phyloP scores from a whole-genome alignment of 1,140 invertebrate species.

The Drosophila grimshawi region DNA sequence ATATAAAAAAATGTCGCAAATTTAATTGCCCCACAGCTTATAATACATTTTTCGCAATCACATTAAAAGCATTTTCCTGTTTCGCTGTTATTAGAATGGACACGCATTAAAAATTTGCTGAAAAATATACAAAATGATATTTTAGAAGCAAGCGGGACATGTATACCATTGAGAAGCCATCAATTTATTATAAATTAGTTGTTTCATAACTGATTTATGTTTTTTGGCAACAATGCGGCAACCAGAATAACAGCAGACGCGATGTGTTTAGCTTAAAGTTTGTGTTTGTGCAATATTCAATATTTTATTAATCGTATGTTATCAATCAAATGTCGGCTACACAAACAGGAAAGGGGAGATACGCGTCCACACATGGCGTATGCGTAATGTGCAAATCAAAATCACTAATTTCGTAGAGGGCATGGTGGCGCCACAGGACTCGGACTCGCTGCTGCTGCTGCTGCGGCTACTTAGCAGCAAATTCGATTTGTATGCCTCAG shows the following conservation, averaged over 20 bases:
- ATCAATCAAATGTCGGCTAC: constrained; percentile 76
- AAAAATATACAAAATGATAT: constrained; percentile 72
- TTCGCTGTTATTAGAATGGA: constrained; percentile 42
- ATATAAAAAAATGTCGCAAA: no score
- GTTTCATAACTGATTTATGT: constrained; percentile 46
- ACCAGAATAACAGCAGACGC: constrained; percentile 2
- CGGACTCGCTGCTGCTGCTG: neutral
- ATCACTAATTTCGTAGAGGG: constrained; percentile 63
- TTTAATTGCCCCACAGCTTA: no score
- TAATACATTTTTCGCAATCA: constrained; percentile 4
- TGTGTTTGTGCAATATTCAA: constrained; percentile 59
- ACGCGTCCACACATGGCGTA: constrained; percentile 50
- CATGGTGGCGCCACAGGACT: constrained; percentile 25
- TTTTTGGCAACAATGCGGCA: constrained; percentile 67
- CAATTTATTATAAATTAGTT: constrained; percentile 75
- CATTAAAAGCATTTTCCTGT: constrained; percentile 49
- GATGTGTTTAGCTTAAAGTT: constrained; percentile 28
- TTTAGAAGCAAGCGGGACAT: constrained; percentile 45
- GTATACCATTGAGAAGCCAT: constrained; percentile 36
- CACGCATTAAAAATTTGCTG: constrained; percentile 35
- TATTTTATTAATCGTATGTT: constrained; percentile 83
- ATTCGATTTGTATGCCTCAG: constrained; percentile 70
- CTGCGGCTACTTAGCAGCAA: constrained; percentile 79
- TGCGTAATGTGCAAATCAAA: constrained; percentile 81
- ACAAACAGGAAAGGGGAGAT: constrained; percentile 27